Evolutionary conservation across 1,140 invertebrate species (phyloP), one percentile per base, ranked within the genome.

Genomic region (Aphaenogaster floridana): DNA sequence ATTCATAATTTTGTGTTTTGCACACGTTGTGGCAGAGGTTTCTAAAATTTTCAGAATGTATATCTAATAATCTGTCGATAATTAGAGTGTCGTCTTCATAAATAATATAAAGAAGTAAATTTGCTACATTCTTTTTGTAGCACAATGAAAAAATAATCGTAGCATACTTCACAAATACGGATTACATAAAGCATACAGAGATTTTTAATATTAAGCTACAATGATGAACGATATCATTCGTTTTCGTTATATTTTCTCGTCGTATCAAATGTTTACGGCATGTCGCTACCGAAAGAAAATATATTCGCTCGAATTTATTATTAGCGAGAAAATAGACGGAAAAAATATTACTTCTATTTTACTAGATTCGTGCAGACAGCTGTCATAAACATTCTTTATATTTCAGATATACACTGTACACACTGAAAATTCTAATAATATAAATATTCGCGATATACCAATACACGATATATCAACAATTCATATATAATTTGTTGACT

Each of bases 261-360:
- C 7, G n/a, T 39, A 54, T 81, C n/a, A 42, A 81, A 81, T 69
- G 34, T 69, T 80, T 28, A 71, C 42, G 63, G 36, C 21, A 48
- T 34, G 28, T 21, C n/a, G 9, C 45, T 52, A 42, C 28, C 28
- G 6, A 66, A 80, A 81, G 17, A 34, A 45, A 81, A 71, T 81
- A 57, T 57, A 81, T 81, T 57, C 7, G 45, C 45, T 52, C 21
- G 15, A 69, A 52, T 81, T 81, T 81, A 71, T 81, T 81, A 71
- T 81, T 42, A 69, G 21, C 13, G 68, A 39, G 13, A 1, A 36
- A 39, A 28, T 2, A 81, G 9, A 45, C 21, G 5, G 3, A 9
- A 45, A 21, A 34, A 59, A 42, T 69, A 80, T 81, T 36, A 71
- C 71, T 71, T 42, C 7, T 71, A 69, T 42, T 80, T 80, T 42